phyloP scores from a whole-genome alignment of 2,113 vertebrate species.

The Planiliza haematocheilus region DNA sequence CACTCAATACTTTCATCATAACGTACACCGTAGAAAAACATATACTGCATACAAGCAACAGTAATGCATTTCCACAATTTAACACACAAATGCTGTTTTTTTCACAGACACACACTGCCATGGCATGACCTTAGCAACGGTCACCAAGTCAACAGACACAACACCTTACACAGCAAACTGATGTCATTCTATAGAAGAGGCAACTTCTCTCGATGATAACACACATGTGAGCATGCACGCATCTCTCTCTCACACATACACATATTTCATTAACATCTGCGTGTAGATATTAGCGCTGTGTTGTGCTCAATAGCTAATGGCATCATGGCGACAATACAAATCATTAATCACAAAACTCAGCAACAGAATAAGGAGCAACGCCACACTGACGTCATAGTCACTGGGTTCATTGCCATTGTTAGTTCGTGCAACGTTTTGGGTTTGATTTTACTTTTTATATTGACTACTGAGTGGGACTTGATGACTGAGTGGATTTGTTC shows the following conservation, averaged over 20 bases:
- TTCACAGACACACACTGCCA: constrained; percentile 34
- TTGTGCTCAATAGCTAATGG: constrained; percentile 12
- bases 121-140: constrained; percentile 60
- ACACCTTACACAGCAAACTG: constrained; percentile 57
- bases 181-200: constrained; percentile 63
- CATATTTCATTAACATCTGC: constrained; percentile 71
- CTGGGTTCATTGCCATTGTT: neutral
- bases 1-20: neutral
- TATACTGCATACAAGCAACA: neutral
- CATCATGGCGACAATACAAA: constrained; percentile 17
- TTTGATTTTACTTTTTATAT: neutral
- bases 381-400: neutral
- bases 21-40: neutral
- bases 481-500: too few species aligned
- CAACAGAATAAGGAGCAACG: constrained; percentile 11
- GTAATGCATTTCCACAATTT: constrained; percentile 3
- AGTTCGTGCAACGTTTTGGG: neutral
- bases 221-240: constrained; percentile 10
- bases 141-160: constrained; percentile 60
- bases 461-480: too few species aligned
- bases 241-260: constrained; percentile 22
- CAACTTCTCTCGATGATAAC: constrained; percentile 1
- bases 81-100: constrained; percentile 7
- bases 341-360: constrained; percentile 48
- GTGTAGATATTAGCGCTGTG: constrained; percentile 55